phyloP scores from a whole-genome alignment of 2,797 vertebrate species.

The Acipenser transmontanus region DNA sequence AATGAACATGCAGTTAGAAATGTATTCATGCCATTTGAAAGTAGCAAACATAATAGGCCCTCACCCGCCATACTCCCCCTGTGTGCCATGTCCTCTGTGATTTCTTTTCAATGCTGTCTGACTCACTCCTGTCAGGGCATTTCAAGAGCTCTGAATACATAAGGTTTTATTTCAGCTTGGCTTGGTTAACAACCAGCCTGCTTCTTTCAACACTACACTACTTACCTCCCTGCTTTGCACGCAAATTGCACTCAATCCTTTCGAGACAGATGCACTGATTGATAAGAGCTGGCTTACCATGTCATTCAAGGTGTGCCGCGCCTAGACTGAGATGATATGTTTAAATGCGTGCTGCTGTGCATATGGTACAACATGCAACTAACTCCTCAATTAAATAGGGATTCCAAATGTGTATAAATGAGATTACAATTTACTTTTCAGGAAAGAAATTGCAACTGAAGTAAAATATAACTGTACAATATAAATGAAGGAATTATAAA shows the following conservation, averaged over 20 bases:
- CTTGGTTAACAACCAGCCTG: neutral
- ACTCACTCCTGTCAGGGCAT: neutral
- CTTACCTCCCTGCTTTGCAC: neutral
- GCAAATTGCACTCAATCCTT: neutral
- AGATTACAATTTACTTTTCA: neutral
- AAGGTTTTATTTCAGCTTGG: slow-evolving; percentile 1
- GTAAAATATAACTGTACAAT: neutral
- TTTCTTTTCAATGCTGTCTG: neutral
- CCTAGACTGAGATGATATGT: neutral
- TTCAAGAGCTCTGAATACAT: neutral
- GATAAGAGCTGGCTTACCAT: neutral
- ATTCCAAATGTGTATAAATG: neutral
- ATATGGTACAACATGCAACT: neutral
- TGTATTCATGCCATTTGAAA: neutral
- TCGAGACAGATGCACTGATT: neutral
- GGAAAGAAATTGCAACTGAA: neutral
- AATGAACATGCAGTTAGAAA: neutral
- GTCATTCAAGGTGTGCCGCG: neutral
- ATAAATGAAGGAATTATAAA: too few species aligned
- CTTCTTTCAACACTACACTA: neutral
- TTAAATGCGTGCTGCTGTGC: neutral
- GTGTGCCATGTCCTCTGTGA: neutral
- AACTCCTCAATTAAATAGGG: neutral
- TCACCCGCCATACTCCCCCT: neutral
- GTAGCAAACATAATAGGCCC: neutral